These are phyloP conservation scores for Aphidius gifuensis DNA, from an alignment of 1,140 invertebrate species.

Conservation along the genomic window DNA sequence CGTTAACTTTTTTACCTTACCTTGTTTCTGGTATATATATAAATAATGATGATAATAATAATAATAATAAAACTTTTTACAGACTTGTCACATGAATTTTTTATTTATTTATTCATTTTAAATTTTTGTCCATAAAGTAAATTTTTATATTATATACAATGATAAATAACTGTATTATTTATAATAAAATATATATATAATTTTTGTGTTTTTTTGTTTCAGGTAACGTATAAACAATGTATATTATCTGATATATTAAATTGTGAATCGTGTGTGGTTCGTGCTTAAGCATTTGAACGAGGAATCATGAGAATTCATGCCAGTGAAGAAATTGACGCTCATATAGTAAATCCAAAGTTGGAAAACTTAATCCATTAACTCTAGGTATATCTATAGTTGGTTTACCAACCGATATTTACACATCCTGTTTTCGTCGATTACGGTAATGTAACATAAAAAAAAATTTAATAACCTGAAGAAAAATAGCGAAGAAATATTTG, in stretches of 20 bases:
- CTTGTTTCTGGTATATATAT: no score
- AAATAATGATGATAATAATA: no score
- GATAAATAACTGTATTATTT: background rate
- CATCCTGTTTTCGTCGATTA: background rate
- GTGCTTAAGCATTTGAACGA: conserved; percentile 3
- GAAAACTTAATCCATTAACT: conserved; percentile 8
- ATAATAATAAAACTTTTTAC: no score
- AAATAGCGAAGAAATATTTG: no score
- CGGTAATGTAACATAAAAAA: no score
- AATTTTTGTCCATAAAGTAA: no score
- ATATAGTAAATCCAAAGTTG: background rate
- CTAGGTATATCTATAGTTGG: background rate
- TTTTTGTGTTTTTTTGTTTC: conserved; percentile 1
- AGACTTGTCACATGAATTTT: no score
- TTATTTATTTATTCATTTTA: no score
- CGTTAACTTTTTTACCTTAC: conserved; percentile 21
- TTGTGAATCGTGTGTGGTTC: conserved; percentile 1
- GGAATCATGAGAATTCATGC: background rate
- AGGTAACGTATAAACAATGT: background rate
- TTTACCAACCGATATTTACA: conserved; percentile 9
- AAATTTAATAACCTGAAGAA: no score
- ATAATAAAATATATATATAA: background rate
- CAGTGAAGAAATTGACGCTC: conserved; percentile 13
- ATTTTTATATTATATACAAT: no score
- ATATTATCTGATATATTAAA: conserved; percentile 2